Conservation (phyloP, 1,140 invertebrate genomes). For the Drosophila sechellia region DNA sequence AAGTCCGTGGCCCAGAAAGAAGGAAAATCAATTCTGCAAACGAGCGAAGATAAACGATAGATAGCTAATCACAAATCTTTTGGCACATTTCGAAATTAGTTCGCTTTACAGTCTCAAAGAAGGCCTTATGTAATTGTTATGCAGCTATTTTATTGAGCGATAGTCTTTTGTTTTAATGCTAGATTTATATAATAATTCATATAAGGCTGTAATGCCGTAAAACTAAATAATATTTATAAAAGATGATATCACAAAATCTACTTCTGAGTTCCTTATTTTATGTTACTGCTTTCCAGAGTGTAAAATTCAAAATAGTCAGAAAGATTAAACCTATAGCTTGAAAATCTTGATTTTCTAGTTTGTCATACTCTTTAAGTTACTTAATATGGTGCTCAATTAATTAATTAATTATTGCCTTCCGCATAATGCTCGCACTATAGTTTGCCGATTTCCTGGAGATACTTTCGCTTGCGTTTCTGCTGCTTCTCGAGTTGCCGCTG, state of each 20-base stretch:
- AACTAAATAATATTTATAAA: not conserved
- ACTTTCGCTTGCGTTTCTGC: conserved; percentile 19
- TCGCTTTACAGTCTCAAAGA: no score
- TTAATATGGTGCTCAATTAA: not conserved
- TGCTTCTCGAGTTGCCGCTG: conserved; percentile 43
- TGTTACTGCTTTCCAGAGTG: not conserved
- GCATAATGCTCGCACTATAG: not conserved
- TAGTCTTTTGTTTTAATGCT: no score
- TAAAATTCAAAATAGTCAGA: not conserved
- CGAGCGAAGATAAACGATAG: no score
- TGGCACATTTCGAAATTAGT: not conserved
- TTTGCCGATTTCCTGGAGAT: conserved; percentile 40
- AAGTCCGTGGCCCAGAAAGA: conserved; percentile 1
- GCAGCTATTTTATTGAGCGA: not conserved
- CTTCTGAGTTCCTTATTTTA: not conserved
- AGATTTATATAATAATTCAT: not conserved
- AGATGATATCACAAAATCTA: not conserved
- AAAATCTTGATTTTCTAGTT: conserved; percentile 6
- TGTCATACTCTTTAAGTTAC: not conserved
- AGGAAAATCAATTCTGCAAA: not conserved
- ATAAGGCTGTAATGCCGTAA: not conserved
- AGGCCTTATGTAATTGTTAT: no score
- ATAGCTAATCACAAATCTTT: not conserved
- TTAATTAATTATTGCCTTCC: conserved; percentile 3
- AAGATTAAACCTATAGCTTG: not conserved